Evolutionary conservation across 1,140 invertebrate species (phyloP), one percentile per base, ranked within the genome.

Genomic region (Mizuhopecten yessoensis): DNA sequence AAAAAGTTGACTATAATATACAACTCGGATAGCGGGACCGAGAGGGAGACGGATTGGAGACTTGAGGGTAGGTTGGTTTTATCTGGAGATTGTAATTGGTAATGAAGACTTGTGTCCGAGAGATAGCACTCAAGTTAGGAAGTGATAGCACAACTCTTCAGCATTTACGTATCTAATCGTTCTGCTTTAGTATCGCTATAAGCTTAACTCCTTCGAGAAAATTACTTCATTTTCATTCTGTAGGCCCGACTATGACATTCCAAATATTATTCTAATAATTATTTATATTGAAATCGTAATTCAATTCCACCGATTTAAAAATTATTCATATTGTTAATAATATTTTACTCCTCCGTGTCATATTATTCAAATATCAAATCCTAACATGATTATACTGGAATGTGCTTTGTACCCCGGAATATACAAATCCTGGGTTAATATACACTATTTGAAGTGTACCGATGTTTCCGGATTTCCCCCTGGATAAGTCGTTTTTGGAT

Each of bases 21-120:
- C 86, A 90, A 36, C 75, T 86, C 86, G 86, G 89, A 87, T 86
- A 86, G 86, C 86, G 42, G n/a, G 36, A 90, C 42, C 34, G n/a
- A 42, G 75, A 45, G 86, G 42, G n/a, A 75, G 15, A n/a, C 57
- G 57, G 45, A 57, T 20, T 57, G 13, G 23, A 75, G 57, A 75
- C 57, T 33, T 29, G 39, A 33, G 39, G 89, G 89, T 90, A 90
- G 34, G 89, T 90, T 36, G 33, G 75, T 42, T 75, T 89, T 90
- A 86, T 87, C 86, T 87, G 29, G 7, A 34, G 36, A 87, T 87
- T 34, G 34, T 87, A 87, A 87, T 87, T 87, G 36, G 34, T 87
- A 87, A 34, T 34, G 86, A 87, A 34, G 29, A 23, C 7, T 87
- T n/a, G 86, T 87, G 89, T 86, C 75, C 42, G n/a, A 86, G 49